phyloP scores from a whole-genome alignment of 2,888 invertebrate species.

The Andrena dorsata region DNA sequence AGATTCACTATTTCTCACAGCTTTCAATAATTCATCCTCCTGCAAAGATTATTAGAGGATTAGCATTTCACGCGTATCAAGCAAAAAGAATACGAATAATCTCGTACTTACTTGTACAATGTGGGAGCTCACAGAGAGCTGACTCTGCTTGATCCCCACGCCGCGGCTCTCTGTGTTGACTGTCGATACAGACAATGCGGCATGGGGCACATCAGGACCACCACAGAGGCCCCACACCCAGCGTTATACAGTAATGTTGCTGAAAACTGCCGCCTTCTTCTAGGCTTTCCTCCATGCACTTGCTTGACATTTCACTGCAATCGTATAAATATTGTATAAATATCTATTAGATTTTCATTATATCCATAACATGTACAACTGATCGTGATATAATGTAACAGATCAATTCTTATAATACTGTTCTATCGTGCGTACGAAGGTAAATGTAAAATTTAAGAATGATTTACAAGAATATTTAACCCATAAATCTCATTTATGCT shows the following conservation, averaged over 20 bases:
- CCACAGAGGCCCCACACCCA: constrained; percentile 99
- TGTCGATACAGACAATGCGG: constrained; percentile 88
- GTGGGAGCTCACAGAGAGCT: constrained; percentile 88
- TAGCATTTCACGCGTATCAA: neutral
- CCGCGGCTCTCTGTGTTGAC: constrained; percentile 90
- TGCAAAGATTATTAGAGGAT: constrained; percentile 54
- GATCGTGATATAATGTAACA: neutral
- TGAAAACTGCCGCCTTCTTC: constrained; percentile 81
- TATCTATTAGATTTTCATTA: neutral
- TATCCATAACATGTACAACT: neutral
- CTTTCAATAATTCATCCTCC: constrained; percentile 87
- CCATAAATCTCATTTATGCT: neutral
- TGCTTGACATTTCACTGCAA: constrained; percentile 82
- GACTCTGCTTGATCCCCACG: constrained; percentile 89
- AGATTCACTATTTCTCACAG: constrained; percentile 89
- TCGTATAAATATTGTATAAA: neutral
- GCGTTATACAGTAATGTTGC: constrained; percentile 89
- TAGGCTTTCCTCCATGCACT: constrained; percentile 80
- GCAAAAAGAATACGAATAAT: neutral
- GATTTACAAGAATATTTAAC: neutral
- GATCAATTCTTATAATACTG: neutral
- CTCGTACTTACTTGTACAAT: constrained; percentile 83
- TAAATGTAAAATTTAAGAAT: neutral
- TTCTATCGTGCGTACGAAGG: too few relatives aligned
- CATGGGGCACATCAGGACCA: constrained; percentile 99